Conservation (phyloP, 2,113 vertebrate genomes). For the Riparia riparia region DNA sequence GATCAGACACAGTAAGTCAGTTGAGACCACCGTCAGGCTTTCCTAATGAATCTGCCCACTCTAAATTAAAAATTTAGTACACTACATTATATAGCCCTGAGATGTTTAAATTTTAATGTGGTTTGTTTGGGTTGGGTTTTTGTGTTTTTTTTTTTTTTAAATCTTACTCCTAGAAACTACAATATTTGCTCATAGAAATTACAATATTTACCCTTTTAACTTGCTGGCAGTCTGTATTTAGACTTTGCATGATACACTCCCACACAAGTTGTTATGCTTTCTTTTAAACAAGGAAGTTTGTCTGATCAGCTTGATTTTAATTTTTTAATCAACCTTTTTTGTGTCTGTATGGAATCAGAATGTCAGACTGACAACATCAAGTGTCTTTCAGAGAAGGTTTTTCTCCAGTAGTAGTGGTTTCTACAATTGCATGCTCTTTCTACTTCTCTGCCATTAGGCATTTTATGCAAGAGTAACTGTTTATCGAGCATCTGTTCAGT, state of each 20-base stretch:
- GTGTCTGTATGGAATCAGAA: neutral
- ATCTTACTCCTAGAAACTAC: neutral
- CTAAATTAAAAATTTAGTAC: slow-evolving; percentile 58
- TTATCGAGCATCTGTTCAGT: neutral
- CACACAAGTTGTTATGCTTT: neutral
- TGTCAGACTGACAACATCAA: neutral
- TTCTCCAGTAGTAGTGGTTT: neutral
- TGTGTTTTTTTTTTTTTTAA: neutral
- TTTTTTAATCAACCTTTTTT: neutral
- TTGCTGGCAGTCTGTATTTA: neutral
- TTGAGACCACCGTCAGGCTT: slow-evolving; percentile 9
- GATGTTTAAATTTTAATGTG: slow-evolving; percentile 58
- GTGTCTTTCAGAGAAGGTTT: neutral
- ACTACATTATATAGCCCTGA: neutral
- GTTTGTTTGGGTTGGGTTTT: neutral
- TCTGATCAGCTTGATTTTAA: neutral
- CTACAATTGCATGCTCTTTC: neutral
- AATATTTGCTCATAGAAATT: slow-evolving; percentile 42
- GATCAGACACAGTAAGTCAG: neutral
- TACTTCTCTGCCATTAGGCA: neutral
- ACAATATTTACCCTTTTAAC: slow-evolving; percentile 10
- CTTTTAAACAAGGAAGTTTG: neutral
- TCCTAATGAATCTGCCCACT: slow-evolving; percentile 15
- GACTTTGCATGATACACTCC: neutral
- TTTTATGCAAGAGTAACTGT: neutral